Conservation (phyloP, 92 coral and sea anemone species). For the Isaurus tuberculatus region DNA sequence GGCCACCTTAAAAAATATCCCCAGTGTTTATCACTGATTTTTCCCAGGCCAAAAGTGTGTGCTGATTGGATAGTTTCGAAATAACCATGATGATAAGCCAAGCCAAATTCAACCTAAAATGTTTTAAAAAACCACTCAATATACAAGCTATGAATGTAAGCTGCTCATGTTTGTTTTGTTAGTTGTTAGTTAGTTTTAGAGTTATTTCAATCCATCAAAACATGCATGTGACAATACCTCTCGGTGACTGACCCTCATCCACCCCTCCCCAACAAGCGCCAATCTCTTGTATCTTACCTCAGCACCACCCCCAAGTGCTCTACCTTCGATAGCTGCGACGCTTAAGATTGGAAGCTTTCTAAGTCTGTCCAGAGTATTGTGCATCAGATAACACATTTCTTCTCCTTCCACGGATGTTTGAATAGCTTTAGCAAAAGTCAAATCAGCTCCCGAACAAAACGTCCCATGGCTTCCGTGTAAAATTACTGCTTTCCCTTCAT, state of each 20-base stretch:
- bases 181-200: too few species aligned
- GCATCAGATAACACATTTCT: slow-evolving; percentile 94
- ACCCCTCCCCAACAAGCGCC: background rate
- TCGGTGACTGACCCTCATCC: background rate
- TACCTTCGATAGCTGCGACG: slow-evolving; percentile 91
- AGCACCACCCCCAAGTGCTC: slow-evolving; percentile 96
- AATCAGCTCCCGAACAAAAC: slow-evolving; percentile 94
- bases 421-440: slow-evolving; percentile 80
- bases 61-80: too few species aligned
- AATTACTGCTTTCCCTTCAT: slow-evolving; percentile 81
- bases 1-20: too few species aligned
- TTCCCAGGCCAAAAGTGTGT: too few species aligned
- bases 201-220: too few species aligned
- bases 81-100: too few species aligned
- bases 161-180: too few species aligned
- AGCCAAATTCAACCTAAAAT: too few species aligned
- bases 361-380: slow-evolving; percentile 80
- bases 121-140: too few species aligned
- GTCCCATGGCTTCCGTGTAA: slow-evolving; percentile 77
- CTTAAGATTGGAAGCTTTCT: slow-evolving; percentile 78
- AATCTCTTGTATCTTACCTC: slow-evolving; percentile 65
- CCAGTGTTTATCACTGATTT: too few species aligned
- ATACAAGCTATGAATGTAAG: too few species aligned
- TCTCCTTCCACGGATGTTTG: slow-evolving; percentile 83
- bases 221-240: too few species aligned